Conservation (phyloP, 2,888 invertebrate species). For the Steromphala cineraria region DNA sequence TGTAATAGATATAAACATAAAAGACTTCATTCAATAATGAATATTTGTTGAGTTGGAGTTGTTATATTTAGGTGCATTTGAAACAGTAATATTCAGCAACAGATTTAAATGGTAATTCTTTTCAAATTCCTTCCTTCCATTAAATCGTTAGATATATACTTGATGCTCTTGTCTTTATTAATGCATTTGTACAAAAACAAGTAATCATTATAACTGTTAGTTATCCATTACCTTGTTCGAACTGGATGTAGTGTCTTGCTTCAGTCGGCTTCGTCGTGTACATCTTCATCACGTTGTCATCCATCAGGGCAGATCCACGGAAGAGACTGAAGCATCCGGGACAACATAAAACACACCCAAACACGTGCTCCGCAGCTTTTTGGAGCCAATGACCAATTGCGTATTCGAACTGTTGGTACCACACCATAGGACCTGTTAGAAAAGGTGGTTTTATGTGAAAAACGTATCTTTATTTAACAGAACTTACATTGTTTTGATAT, state of each 20-base stretch:
- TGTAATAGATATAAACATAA: not conserved
- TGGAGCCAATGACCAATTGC: conserved; percentile 99
- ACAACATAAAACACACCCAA: conserved; percentile 96
- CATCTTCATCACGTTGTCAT: conserved; percentile 90
- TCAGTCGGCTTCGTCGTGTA: conserved; percentile 86
- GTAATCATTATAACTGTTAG: too few species aligned
- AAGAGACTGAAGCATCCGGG: conserved; percentile 95
- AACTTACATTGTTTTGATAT: too few species aligned
- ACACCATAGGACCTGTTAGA: conserved; percentile 91
- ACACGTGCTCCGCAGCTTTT: conserved; percentile 99
- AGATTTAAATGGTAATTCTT: too few species aligned
- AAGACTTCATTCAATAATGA: too few species aligned
- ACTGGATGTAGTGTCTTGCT: conserved; percentile 91
- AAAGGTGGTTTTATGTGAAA: not conserved
- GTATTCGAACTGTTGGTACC: conserved; percentile 99
- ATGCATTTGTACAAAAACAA: too few species aligned
- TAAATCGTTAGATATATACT: too few species aligned
- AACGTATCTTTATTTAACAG: not conserved
- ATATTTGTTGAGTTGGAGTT: too few species aligned
- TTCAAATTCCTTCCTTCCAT: too few species aligned
- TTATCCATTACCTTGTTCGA: conserved; percentile 85
- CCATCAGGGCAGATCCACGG: conserved; percentile 91
- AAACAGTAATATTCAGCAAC: too few species aligned
- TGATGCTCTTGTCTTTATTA: too few species aligned
- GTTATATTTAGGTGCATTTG: too few species aligned